Evolutionary conservation across 2,888 invertebrate species (phyloP).

Genomic region (Conus canariensis): DNA sequence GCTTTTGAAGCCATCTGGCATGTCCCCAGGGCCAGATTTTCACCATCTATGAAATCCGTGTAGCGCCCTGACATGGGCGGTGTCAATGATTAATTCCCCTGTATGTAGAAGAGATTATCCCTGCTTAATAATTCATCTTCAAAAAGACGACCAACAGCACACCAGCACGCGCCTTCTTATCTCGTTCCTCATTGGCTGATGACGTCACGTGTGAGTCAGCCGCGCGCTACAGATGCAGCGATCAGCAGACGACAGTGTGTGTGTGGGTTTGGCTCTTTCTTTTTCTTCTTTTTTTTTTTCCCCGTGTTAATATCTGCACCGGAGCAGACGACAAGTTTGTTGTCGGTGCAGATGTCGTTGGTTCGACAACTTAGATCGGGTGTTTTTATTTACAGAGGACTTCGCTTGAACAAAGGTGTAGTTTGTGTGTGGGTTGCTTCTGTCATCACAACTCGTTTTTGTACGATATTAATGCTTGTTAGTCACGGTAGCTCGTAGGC

Average conservation of each 20-base stretch:
- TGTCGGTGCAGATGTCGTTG: not conserved
- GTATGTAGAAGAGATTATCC: not conserved
- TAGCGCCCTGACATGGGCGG: not conserved
- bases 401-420: no score
- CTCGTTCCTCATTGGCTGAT: slow-evolving; percentile 25
- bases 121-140: slow-evolving; percentile 14
- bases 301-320: not conserved
- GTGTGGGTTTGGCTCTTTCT: no score
- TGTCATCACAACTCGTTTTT: no score
- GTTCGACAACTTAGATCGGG: not conserved
- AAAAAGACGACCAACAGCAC: not conserved
- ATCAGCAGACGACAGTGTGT: slow-evolving; percentile 4
- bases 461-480: no score
- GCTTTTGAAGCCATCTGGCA: no score
- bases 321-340: slow-evolving; percentile 26
- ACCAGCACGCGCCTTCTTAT: not conserved
- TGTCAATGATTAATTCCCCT: not conserved
- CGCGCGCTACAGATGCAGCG: slow-evolving; percentile 4
- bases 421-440: no score
- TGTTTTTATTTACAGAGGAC: no score
- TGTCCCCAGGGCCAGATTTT: no score
- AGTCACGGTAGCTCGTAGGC: no score
- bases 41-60: no score
- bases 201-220: slow-evolving; percentile 31
- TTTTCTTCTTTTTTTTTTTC: not conserved